phyloP scores from a whole-genome alignment of 2,113 vertebrate genomes.

The Gymnarchus niloticus region DNA sequence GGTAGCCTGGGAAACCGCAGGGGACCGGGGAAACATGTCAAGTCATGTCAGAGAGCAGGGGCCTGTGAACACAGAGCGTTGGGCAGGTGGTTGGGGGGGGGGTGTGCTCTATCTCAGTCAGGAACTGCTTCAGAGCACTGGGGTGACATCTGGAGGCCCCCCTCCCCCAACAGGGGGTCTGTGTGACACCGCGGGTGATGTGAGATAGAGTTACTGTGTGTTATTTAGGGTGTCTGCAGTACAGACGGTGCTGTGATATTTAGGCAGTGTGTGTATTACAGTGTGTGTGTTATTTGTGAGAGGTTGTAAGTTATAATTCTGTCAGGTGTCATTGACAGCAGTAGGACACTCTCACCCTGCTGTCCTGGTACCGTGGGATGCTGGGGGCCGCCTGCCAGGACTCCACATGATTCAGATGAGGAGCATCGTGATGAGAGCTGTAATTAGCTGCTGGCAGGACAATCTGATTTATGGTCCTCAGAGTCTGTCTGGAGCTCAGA shows the following conservation, averaged over 20 bases:
- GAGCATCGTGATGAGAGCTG: conserved; percentile 56
- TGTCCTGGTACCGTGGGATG: not conserved
- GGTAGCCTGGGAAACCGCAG: too few species aligned
- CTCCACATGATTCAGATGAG: conserved; percentile 48
- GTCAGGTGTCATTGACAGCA: not conserved
- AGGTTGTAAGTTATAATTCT: not conserved
- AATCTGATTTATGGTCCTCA: conserved; percentile 49
- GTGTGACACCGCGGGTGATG: not conserved
- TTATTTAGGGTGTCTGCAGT: not conserved
- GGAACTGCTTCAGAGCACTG: conserved; percentile 21
- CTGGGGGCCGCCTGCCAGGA: not conserved
- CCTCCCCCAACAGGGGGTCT: not conserved
- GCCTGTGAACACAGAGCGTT: not conserved
- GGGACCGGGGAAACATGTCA: too few species aligned
- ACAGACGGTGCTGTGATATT: not conserved
- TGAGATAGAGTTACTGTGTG: not conserved
- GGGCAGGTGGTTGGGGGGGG: not conserved
- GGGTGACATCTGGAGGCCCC: conserved; percentile 33
- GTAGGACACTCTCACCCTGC: not conserved
- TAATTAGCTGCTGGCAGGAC: conserved; percentile 56
- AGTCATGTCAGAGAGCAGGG: not conserved
- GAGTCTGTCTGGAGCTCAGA: conserved; percentile 42
- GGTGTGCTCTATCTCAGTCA: conserved; percentile 11
- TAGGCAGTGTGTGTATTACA: not conserved
- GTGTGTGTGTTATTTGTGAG: not conserved